Base-by-base conservation (phyloP, 2,797 vertebrate species). In the Myripristis murdjan region DNA sequence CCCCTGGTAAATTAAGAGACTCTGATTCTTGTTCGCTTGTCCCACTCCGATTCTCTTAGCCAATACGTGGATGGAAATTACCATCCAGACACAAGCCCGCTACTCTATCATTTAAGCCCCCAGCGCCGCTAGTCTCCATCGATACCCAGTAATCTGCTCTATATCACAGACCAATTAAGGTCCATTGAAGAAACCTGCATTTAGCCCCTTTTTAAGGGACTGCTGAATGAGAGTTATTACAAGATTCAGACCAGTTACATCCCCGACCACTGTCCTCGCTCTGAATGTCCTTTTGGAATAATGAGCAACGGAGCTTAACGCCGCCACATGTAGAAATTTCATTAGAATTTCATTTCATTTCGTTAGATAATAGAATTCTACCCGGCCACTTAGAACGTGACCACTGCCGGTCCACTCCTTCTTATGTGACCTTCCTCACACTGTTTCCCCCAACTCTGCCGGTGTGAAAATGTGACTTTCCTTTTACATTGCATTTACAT, bases 221-320 rank as follows among this genome's bases (percentile, higher is more conserved):
- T 23, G 22, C 4, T 51, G n/a, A 63, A 43, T 20, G 22, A 47
- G 24, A 35, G 24, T 24, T 8, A 49, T 16, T 28, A 39, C 35
- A 16, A 28, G 12, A 28, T 28, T 44, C 24, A 44, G 11, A 26
- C 33, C 10, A 55, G 53, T 70, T 22, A 47, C 20, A 37, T 6
- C 10, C 5, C 35, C 37, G n/a, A 10, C 41, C 31, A 28, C 22
- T 31, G 52, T 63, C n/a, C n/a, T 39, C 7, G 60, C 18, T 26
- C n/a, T 57, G 26, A 44, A 41, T 16, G 52, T 72, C n/a, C 18
- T 41, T 49, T n/a, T 49, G 46, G 24, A 18, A 20, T 20, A 61
- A 46, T 53, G 15, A 24, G 15, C 55, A 6, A 2, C 11, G 4
- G 18, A 23, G 15, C 48, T 15, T 5, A 52, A 41, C 9, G 48